Evolutionary conservation across 2,113 vertebrate species (phyloP).

Genomic region (Daubentonia madagascariensis): DNA sequence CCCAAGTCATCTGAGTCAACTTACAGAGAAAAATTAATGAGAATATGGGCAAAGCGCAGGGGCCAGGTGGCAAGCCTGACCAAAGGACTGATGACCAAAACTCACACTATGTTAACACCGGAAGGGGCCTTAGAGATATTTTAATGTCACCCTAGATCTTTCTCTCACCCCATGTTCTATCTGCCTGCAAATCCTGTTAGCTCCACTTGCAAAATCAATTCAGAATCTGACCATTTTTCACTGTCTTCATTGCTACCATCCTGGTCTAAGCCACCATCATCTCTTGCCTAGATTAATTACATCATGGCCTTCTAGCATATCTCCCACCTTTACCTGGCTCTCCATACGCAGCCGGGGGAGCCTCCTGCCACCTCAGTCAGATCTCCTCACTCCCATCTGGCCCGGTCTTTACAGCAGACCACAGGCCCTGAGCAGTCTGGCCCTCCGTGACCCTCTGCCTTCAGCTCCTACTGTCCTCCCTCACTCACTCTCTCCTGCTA

Average conservation of each 20-base stretch:
- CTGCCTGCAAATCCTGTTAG: neutral
- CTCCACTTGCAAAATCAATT: neutral
- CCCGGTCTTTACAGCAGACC: neutral
- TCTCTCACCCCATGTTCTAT: neutral
- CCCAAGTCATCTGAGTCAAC: neutral
- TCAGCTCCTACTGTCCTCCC: neutral
- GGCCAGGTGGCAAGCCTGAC: neutral
- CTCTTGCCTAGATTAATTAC: neutral
- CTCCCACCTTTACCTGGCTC: neutral
- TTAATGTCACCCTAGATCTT: neutral
- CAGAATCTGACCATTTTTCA: neutral
- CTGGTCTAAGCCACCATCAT: neutral
- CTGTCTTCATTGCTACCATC: neutral
- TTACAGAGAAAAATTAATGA: neutral
- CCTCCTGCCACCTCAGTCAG: neutral
- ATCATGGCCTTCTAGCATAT: neutral
- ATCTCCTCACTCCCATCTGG: neutral
- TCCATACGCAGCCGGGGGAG: neutral
- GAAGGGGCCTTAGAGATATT: neutral
- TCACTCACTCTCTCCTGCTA: neutral
- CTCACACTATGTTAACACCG: neutral
- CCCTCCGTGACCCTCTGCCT: neutral
- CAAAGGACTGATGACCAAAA: neutral
- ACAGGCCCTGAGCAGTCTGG: neutral
- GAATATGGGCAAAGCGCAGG: neutral